Conservation (phyloP, 1,140 invertebrate genomes). For the Drosophila sucinea region DNA sequence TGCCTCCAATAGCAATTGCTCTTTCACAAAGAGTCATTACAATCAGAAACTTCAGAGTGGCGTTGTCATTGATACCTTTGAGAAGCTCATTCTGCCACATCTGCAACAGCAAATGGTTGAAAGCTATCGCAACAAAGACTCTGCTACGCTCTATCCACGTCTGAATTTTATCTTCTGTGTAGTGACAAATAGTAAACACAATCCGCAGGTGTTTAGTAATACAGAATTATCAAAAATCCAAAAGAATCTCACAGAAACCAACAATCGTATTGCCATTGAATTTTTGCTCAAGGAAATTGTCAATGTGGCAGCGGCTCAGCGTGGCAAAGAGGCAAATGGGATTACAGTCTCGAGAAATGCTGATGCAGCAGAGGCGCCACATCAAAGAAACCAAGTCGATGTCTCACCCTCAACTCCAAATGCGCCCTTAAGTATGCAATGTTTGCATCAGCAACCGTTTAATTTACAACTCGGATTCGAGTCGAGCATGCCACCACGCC, state of each 20-base stretch:
- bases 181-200: conserved; percentile 67
- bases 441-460: conserved; percentile 2
- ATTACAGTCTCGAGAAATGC: conserved; percentile 19
- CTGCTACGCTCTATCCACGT: conserved; percentile 34
- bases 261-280: conserved; percentile 62
- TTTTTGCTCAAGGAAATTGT: conserved; percentile 68
- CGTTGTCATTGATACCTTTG: conserved; percentile 70
- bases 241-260: conserved; percentile 56
- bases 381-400: conserved; percentile 9
- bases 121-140: conserved; percentile 55
- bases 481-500: conserved; percentile 12
- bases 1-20: conserved; percentile 32
- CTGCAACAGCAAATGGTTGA: conserved; percentile 44
- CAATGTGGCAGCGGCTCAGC: conserved; percentile 43
- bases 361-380: conserved; percentile 5
- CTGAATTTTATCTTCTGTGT: conserved; percentile 73
- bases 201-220: conserved; percentile 63
- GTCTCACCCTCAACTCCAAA: conserved; percentile 11
- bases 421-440: conserved; percentile 14
- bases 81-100: conserved; percentile 66
- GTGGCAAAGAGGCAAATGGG: conserved; percentile 32
- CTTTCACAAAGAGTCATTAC: conserved; percentile 39
- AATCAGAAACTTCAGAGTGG: conserved; percentile 47
- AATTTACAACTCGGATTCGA: conserved; percentile 36
- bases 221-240: conserved; percentile 65